A percentile compares a stretch with the other conserved stretches of the same genome.
Conservation (phyloP, 2,888 invertebrate genomes). For the Tinea semifulvella region DNA sequence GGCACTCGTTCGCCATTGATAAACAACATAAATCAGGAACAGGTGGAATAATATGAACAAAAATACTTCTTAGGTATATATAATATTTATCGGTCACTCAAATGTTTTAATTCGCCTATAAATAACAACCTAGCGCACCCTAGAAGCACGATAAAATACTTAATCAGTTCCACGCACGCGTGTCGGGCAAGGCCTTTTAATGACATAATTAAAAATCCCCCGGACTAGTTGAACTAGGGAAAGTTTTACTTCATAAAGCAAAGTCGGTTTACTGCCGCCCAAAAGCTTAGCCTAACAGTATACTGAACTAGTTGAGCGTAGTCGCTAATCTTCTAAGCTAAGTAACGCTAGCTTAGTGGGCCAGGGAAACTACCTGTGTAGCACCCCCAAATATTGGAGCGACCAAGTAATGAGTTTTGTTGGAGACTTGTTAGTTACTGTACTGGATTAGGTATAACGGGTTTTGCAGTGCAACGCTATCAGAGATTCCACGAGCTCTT, state of each 20-base stretch:
- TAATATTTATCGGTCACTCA: conserved; percentile 20
- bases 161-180: conserved; percentile 53
- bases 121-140: conserved; percentile 44
- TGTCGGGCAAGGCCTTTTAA: conserved; percentile 38
- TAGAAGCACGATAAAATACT: conserved; percentile 38
- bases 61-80: conserved; percentile 15
- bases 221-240: conserved; percentile 25
- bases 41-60: conserved; percentile 6
- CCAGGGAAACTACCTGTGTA: conserved; percentile 6
- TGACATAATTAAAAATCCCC: conserved; percentile 46
- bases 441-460: conserved; percentile 8
- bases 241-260: conserved; percentile 26
- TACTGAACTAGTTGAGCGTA: conserved; percentile 51
- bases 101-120: conserved; percentile 28
- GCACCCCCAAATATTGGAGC: conserved; percentile 40
- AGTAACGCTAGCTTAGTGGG: conserved; percentile 27
- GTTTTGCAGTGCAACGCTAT: not conserved
- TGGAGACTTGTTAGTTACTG: conserved; percentile 22
- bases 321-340: conserved; percentile 58
- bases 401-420: conserved; percentile 57
- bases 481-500: too few species aligned
- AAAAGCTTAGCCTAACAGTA: conserved; percentile 45
- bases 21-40: too few species aligned
- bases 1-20: too few species aligned
- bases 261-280: conserved; percentile 32